Base-by-base conservation (phyloP, 2,113 vertebrate species). In the Pollimyrus isidori region DNA sequence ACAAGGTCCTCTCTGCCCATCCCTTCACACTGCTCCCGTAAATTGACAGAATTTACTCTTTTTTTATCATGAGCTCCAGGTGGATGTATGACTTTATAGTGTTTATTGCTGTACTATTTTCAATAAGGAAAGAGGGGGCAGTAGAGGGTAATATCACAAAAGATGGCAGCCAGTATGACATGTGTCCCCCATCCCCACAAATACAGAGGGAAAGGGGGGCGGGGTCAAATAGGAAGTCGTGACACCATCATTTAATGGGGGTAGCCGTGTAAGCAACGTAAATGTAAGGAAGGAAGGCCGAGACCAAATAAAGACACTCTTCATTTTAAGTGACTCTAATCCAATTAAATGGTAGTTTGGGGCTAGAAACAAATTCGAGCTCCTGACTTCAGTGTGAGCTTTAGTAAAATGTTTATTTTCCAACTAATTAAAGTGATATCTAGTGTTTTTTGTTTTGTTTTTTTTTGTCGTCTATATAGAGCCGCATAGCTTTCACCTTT, bases 321-420 rank as follows among this genome's bases (percentile, higher is more conserved):
- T 85, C n/a, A 85, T 87, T 87, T 69, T 62, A 76, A 76, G 85
- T 73, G 89, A 86, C 85, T 69, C 62, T 48, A 86, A 73, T 89
- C 89, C 89, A 89, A 87, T 89, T 89, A 89, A 89, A 89, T 76
- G 89, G 85, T 87, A 87, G 89, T 89, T 89, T 80, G 30, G 6
- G 85, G 85, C 85, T 87, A 87, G 89, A 48, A 87, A 53, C 23
- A 56, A 42, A n/a, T 62, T 26, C 26, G 7, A 39, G 39, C 23
- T 58, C 21, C 53, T 52, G 50, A 83, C 30, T 83, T 21, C 52
- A 39, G 52, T 15, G 4, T 39, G 4, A 65, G 52, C 35, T 13
- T 45, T n/a, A 42, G 13, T 15, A 45, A 85, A 84, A 85, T 85
- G 58, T 48, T 85, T 56, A 85, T 85, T 89, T 83, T 62, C 45